Conservation (phyloP, 2,113 vertebrate genomes). For the Kryptolebias marmoratus region DNA sequence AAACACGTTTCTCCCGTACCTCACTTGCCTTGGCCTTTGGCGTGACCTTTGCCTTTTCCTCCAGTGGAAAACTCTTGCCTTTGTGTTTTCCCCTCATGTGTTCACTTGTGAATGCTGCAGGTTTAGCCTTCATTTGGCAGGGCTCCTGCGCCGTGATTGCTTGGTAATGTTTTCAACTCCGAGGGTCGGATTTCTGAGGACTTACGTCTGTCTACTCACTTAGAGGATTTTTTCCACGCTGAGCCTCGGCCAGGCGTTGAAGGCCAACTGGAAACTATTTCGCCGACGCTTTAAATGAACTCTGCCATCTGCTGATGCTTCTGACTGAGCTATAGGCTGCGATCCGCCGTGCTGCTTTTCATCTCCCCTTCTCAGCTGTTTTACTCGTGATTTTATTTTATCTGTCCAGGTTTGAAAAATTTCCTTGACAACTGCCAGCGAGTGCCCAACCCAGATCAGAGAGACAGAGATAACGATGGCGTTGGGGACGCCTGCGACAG, state of each 20-base stretch:
- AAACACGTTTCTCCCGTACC: conserved; percentile 20
- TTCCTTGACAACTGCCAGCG: conserved; percentile 92
- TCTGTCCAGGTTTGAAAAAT: conserved; percentile 89
- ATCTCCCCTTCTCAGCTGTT: background rate
- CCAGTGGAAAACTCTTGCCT: conserved; percentile 43
- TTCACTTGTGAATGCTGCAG: conserved; percentile 8
- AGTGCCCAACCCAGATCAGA: conserved; percentile 88
- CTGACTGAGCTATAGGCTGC: conserved; percentile 37
- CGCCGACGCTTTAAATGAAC: conserved; percentile 55
- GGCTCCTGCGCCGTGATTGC: conserved; percentile 52
- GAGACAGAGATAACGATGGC: conserved; percentile 89
- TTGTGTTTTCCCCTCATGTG: conserved; percentile 9
- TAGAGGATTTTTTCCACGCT: conserved; percentile 74
- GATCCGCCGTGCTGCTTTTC: conserved; percentile 4
- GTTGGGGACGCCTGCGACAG: conserved; percentile 97
- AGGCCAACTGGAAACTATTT: conserved; percentile 79
- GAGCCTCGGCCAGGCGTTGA: conserved; percentile 59
- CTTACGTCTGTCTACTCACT: conserved; percentile 73
- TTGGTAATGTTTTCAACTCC: conserved; percentile 71
- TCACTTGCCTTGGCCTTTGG: conserved; percentile 18
- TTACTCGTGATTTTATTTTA: conserved; percentile 29
- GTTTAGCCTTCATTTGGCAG: conserved; percentile 42
- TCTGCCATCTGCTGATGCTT: conserved; percentile 68
- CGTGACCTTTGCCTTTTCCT: conserved; percentile 36
- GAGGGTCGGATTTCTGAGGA: conserved; percentile 61